Base-by-base conservation (phyloP, 1,140 invertebrate genomes). In the Tetranychus urticae region DNA sequence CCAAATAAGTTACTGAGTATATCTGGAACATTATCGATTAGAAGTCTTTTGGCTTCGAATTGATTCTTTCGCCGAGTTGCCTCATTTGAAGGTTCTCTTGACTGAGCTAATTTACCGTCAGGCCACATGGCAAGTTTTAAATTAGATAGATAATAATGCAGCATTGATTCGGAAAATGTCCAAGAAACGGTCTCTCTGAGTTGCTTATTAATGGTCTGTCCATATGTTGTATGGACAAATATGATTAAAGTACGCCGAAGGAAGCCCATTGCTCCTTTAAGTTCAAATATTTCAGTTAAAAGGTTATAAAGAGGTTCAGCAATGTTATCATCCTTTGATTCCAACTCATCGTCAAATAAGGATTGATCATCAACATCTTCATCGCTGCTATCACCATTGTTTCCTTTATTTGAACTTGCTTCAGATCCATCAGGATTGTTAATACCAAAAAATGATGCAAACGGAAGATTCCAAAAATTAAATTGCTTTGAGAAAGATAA, bases 211-310 rank as follows among this genome's bases (percentile, higher is more conserved):
- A 92, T 91, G 34, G 86, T 90, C 62, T 85, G 76, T 7, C 87
- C 87, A 72, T 88, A 92, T 0, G 85, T 87, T 55, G 90, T 83
- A 72, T 93, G 88, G 7, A 92, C 87, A 73, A 91, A 91, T 8
- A 82, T 83, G 63, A 93, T 89, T 4, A 92, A 75, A 36, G 85
- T 88, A 67, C 83, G 82, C 64, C 88, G 73, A 13, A 92, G 74
- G 81, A 85, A 88, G 58, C 84, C 82, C 71, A 88, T 88, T 12
- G 88, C 81, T 1, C 87, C 87, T 64, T 82, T 76, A 73, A 89
- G 79, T 71, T 92, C 87, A 71, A 90, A 92, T 48, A 71, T 66
- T 76, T 92, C 88, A 56, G 83, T 85, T 62, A 91, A 77, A 46
- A 91, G 73, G 5, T 79, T 77, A 71, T 91, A 91, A 10, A 91